A percentile compares a stretch with the other conserved stretches of the same genome.
These are phyloP conservation scores for Macrocentrus cingulum DNA, from an alignment of 1,140 invertebrate species.

Conservation along the genomic window DNA sequence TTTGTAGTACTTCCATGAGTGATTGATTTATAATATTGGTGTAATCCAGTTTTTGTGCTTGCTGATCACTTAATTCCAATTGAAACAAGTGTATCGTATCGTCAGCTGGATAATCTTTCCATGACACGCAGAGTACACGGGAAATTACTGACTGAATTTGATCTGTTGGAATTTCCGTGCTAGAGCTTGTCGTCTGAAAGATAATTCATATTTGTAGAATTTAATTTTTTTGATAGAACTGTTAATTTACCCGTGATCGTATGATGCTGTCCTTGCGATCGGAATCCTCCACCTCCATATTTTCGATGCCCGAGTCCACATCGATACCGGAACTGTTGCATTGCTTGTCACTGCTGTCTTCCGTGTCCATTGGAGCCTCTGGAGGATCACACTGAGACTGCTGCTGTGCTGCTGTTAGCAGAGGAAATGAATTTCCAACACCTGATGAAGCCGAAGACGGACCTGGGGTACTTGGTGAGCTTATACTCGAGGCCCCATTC, in stretches of 20 bases:
- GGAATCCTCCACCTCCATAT: background rate
- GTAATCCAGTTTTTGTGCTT: slow-evolving; percentile 56
- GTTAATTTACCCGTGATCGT: slow-evolving; percentile 53
- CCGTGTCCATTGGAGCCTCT: background rate
- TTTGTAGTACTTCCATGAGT: slow-evolving; percentile 69
- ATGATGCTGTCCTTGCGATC: slow-evolving; percentile 43
- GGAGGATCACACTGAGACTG: background rate
- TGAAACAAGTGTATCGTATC: slow-evolving; percentile 67
- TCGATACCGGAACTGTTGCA: background rate
- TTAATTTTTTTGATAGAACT: too few species aligned
- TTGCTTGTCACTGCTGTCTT: background rate
- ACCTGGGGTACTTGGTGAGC: background rate
- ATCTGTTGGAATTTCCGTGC: slow-evolving; percentile 65
- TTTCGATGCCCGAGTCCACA: background rate
- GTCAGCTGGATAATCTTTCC: slow-evolving; percentile 62
- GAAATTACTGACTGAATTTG: slow-evolving; percentile 65
- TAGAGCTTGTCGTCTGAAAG: slow-evolving; percentile 57
- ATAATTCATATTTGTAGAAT: too few species aligned
- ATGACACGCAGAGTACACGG: slow-evolving; percentile 68
- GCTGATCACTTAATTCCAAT: slow-evolving; percentile 60
- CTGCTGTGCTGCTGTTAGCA: background rate
- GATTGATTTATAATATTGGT: slow-evolving; percentile 65
- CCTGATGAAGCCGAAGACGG: background rate
- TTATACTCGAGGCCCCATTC: background rate
- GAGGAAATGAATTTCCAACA: background rate